Evolutionary conservation across 2,797 vertebrate species (phyloP).

Genomic region (Bradypus variegatus): DNA sequence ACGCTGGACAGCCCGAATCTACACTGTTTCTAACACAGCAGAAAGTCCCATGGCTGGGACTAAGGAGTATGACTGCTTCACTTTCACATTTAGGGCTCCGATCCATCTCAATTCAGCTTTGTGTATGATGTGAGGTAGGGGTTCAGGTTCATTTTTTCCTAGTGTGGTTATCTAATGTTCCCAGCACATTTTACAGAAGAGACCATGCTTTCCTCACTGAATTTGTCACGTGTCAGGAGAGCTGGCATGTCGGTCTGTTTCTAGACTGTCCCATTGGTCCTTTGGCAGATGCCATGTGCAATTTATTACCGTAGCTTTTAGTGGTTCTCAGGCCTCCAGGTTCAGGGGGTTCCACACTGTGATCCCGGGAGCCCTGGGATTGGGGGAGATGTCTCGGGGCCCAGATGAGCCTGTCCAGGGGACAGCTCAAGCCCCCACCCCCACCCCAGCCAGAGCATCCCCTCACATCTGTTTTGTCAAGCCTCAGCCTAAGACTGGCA

Average conservation of each 20-base stretch:
- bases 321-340: not conserved
- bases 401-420: too few species aligned
- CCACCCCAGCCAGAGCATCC: not conserved
- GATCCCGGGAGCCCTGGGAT: not conserved
- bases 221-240: too few species aligned
- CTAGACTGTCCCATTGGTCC: not conserved
- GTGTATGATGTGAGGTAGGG: not conserved
- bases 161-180: too few species aligned
- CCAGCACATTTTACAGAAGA: not conserved
- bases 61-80: fast-evolving
- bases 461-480: not conserved
- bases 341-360: not conserved
- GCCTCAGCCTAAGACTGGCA: not conserved
- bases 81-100: not conserved
- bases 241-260: fast-evolving
- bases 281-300: not conserved
- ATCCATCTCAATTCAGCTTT: too few species aligned
- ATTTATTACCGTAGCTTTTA: not conserved
- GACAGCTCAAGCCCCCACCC: not conserved
- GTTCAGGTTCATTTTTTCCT: not conserved
- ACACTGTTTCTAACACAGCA: not conserved
- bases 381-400: not conserved
- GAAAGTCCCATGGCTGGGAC: not conserved
- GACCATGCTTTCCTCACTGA: too few species aligned
- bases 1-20: fast-evolving